A percentile compares a stretch with the other conserved stretches of the same genome.
Conservation (phyloP, 2,888 invertebrate species). For the Eupsilia transversa region DNA sequence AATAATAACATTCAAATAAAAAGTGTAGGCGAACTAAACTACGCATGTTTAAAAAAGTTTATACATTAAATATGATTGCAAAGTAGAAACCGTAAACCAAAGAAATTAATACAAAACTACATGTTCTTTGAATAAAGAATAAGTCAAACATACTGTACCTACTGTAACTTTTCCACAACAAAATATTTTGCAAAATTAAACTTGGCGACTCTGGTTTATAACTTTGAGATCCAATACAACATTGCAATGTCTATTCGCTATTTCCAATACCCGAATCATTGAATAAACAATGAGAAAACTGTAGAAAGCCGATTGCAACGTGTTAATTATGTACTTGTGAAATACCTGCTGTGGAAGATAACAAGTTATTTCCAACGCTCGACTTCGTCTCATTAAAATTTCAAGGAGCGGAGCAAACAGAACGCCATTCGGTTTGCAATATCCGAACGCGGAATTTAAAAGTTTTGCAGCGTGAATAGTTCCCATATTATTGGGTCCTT, state of each 20-base stretch:
- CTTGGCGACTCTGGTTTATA: not conserved
- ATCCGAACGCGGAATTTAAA: constrained; percentile 75
- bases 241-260: not conserved
- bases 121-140: not conserved
- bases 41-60: not conserved
- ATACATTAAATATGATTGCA: not conserved
- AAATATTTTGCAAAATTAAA: not conserved
- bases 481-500: constrained; percentile 66
- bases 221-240: constrained; percentile 2
- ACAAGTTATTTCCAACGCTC: constrained; percentile 61
- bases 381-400: constrained; percentile 78
- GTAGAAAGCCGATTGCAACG: constrained; percentile 46
- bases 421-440: constrained; percentile 70
- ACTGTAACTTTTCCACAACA: not conserved
- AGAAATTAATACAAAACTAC: not conserved
- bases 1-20: not conserved
- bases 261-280: constrained; percentile 36
- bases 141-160: not conserved
- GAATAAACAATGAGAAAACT: constrained; percentile 50
- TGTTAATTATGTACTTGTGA: constrained; percentile 62
- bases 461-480: constrained; percentile 70
- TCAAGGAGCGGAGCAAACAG: constrained; percentile 76
- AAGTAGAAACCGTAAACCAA: not conserved
- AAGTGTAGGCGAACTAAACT: not conserved
- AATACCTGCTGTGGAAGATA: constrained; percentile 57